phyloP scores from a whole-genome alignment of 2,888 invertebrate genomes.

The Magallana nippona region DNA sequence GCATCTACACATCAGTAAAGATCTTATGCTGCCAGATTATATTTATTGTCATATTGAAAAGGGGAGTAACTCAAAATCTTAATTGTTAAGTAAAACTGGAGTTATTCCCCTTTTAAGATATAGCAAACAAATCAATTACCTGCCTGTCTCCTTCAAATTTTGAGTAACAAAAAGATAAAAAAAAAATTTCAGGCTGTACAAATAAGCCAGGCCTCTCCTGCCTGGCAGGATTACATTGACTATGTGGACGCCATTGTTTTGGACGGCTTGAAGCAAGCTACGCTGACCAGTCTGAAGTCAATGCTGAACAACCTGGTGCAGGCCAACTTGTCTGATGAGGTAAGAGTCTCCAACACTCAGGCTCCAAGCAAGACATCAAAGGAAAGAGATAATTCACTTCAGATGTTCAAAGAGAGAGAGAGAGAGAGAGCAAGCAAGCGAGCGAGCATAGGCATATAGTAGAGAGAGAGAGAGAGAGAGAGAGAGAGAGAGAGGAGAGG shows the following conservation, averaged over 20 bases:
- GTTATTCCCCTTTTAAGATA: too few relatives aligned
- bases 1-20: too few relatives aligned
- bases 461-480: not conserved
- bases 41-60: too few relatives aligned
- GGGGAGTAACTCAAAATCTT: too few relatives aligned
- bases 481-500: too few relatives aligned
- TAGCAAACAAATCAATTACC: too few relatives aligned
- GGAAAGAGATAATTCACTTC: not conserved
- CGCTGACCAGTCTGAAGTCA: conserved; percentile 74
- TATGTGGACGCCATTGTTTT: conserved; percentile 79
- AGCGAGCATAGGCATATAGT: accelerated
- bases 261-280: conserved; percentile 78
- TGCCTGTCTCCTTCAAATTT: too few relatives aligned
- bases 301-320: conserved; percentile 78
- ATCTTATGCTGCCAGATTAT: too few relatives aligned
- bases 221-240: conserved; percentile 79
- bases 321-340: conserved; percentile 71
- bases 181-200: conserved; percentile 77
- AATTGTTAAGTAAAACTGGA: too few relatives aligned
- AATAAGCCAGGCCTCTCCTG: conserved; percentile 79
- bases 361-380: not conserved
- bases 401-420: not conserved
- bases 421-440: not conserved
- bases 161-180: too few relatives aligned
- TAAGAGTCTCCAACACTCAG: conserved; percentile 43